A percentile compares a stretch with the other conserved stretches of the same genome.
Conservation (phyloP, 2,113 vertebrate species). For the Hiodon tergisus region DNA sequence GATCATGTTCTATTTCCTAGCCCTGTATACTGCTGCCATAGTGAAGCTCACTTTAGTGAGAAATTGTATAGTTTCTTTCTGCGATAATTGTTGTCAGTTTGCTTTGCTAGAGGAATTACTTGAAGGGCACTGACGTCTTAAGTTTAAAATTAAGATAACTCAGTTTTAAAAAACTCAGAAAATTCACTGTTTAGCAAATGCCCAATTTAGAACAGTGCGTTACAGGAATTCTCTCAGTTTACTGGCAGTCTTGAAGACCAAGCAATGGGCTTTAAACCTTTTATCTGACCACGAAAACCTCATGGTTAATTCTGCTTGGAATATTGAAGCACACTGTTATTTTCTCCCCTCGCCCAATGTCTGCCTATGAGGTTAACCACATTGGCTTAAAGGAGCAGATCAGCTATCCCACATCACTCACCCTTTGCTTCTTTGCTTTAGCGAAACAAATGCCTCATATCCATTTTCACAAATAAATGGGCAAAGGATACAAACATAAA, state of each 20-base stretch:
- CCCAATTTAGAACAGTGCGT: background rate
- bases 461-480: background rate
- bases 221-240: background rate
- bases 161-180: no score
- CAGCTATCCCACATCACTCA: background rate
- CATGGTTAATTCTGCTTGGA: background rate
- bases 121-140: no score
- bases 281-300: conserved; percentile 9
- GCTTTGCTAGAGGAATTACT: no score
- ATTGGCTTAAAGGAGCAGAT: background rate
- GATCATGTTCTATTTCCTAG: no score
- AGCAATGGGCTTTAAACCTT: background rate
- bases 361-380: background rate
- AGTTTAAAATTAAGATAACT: no score
- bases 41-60: no score
- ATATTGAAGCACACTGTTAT: background rate
- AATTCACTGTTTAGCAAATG: no score
- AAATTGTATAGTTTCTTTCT: no score
- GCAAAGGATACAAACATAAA: background rate
- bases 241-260: background rate
- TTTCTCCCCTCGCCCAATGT: background rate
- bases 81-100: no score
- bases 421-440: background rate
- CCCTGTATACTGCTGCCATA: no score
- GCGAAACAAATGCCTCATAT: background rate